phyloP scores from a whole-genome alignment of 2,113 vertebrate species.

The Tricholaema leucomelas region DNA sequence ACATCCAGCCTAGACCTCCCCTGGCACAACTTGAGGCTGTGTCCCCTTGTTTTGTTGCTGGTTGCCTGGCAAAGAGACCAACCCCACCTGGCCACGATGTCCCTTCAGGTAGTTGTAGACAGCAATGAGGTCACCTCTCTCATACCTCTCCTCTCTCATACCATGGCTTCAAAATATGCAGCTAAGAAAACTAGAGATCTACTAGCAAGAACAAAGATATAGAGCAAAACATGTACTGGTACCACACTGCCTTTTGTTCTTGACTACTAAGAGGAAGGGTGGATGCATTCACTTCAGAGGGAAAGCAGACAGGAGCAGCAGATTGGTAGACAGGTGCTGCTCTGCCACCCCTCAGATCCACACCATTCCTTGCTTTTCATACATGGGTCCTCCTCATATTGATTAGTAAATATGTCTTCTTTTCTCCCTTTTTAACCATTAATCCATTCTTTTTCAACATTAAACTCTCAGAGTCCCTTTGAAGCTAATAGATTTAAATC shows the following conservation, averaged over 20 bases:
- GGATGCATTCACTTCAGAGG: neutral
- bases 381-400: neutral
- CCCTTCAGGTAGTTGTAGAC: too few relatives aligned
- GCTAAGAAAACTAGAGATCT: neutral
- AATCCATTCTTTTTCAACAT: neutral
- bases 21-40: too few relatives aligned
- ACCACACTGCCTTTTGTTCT: neutral
- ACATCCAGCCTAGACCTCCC: too few relatives aligned
- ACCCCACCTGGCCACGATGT: too few relatives aligned
- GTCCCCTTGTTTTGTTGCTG: too few relatives aligned
- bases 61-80: too few relatives aligned
- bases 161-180: rapidly evolving
- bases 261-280: neutral
- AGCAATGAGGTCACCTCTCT: too few relatives aligned
- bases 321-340: neutral
- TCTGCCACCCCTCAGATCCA: neutral
- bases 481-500: neutral
- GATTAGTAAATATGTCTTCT: neutral
- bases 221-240: neutral
- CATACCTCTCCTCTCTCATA: too few relatives aligned
- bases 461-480: neutral
- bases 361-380: neutral
- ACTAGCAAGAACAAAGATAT: neutral
- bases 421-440: neutral
- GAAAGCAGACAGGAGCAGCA: neutral